Evolutionary conservation across 2,113 vertebrate genomes (phyloP).

Genomic region (Piprites chloris): DNA sequence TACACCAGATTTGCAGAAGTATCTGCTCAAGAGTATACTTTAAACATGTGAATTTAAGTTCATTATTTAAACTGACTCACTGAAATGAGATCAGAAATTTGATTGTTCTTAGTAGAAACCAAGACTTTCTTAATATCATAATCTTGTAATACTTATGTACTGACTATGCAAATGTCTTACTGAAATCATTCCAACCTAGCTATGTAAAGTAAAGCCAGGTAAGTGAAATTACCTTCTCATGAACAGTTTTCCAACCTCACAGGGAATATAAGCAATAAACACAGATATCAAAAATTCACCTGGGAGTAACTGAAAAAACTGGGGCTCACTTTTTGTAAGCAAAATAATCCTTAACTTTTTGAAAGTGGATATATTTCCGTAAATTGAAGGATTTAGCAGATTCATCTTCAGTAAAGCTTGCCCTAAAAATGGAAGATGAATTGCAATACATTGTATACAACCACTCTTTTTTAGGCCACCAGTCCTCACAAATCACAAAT

Average conservation of each 20-base stretch:
- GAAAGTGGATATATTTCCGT: background rate
- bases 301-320: background rate
- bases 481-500: background rate
- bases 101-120: background rate
- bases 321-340: background rate
- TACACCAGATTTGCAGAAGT: background rate
- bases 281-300: background rate
- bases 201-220: background rate
- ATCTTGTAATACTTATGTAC: background rate
- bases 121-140: background rate
- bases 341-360: background rate
- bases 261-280: background rate
- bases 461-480: background rate
- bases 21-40: background rate
- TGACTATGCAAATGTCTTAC: background rate
- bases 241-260: background rate
- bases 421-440: background rate
- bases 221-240: background rate
- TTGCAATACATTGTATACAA: background rate
- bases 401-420: background rate
- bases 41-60: background rate
- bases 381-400: background rate
- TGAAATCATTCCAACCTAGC: background rate
- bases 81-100: background rate
- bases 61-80: background rate